phyloP scores from a whole-genome alignment of 2,113 vertebrate species.

The Gorsachius goisagi region DNA sequence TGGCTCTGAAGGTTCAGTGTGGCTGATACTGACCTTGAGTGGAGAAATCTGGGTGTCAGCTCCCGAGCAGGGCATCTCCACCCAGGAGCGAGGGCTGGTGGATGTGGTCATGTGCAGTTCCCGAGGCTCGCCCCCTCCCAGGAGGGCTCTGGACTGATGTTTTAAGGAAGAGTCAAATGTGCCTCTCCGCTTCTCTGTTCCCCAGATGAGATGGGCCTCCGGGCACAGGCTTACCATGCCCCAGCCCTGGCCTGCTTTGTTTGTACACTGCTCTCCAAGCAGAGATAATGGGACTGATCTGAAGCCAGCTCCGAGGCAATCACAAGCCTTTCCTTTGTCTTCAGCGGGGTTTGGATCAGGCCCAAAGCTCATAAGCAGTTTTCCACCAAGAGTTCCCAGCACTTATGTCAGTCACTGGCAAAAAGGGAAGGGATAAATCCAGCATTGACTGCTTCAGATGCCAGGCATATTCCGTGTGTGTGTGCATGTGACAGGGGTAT shows the following conservation, averaged over 20 bases:
- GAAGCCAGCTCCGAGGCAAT: slow-evolving; percentile 45
- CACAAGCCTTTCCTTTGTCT: slow-evolving; percentile 56
- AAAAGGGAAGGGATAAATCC: slow-evolving; percentile 66
- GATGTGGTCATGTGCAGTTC: rapidly evolving
- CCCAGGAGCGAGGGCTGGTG: neutral
- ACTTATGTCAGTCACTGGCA: slow-evolving; percentile 69
- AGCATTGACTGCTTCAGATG: slow-evolving; percentile 46
- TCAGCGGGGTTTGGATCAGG: slow-evolving; percentile 51
- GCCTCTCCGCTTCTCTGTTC: neutral
- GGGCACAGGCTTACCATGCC: neutral
- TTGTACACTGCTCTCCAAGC: neutral
- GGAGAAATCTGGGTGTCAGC: neutral
- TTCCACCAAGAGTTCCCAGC: slow-evolving; percentile 64
- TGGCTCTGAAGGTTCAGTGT: neutral
- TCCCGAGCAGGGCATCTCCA: neutral
- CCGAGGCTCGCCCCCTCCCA: rapidly evolving
- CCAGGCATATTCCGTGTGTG: slow-evolving; percentile 42
- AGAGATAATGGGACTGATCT: slow-evolving; percentile 49
- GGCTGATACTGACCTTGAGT: neutral
- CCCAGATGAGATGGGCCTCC: neutral
- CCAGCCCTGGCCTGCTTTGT: neutral
- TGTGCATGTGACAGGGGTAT: slow-evolving; percentile 18
- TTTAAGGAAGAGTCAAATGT: neutral
- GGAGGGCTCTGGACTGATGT: neutral
- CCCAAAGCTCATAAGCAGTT: slow-evolving; percentile 66